Conservation (phyloP, 1,140 invertebrate genomes). For the Lineus longissimus region DNA sequence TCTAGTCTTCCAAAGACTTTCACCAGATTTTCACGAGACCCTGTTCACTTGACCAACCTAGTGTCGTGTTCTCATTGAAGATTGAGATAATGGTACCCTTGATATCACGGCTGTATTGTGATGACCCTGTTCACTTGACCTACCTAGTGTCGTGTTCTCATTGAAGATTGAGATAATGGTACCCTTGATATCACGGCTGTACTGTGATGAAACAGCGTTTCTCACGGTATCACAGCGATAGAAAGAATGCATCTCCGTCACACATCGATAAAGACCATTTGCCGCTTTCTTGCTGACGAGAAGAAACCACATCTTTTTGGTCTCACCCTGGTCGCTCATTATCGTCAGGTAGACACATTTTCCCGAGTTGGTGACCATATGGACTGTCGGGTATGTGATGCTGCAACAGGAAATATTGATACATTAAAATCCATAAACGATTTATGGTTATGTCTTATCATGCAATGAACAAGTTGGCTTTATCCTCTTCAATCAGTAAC, state of each 20-base stretch:
- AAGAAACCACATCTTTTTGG: conserved; percentile 68
- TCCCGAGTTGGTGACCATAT: conserved; percentile 71
- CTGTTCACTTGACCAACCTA: conserved; percentile 53
- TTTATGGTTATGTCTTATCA: too few relatives aligned
- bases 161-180: conserved; percentile 84
- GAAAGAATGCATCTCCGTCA: conserved; percentile 86
- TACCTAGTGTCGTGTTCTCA: conserved; percentile 74
- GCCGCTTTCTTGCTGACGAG: conserved; percentile 73
- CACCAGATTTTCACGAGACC: too few relatives aligned
- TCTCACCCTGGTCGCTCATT: conserved; percentile 63
- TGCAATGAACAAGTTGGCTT: too few relatives aligned
- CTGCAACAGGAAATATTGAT: conserved; percentile 58
- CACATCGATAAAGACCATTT: conserved; percentile 76
- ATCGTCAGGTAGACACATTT: conserved; percentile 69
- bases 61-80: conserved; percentile 81
- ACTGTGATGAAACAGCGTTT: conserved; percentile 80
- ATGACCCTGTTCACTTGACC: conserved; percentile 67
- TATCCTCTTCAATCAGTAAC: too few relatives aligned
- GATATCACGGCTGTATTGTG: conserved; percentile 81
- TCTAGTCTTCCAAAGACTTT: too few relatives aligned
- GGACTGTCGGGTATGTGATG: conserved; percentile 78
- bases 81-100: conserved; percentile 84
- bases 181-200: conserved; percentile 82
- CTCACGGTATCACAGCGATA: conserved; percentile 86
- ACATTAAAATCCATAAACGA: conserved; percentile 7